Evolutionary conservation across 1,140 invertebrate genomes (phyloP).

Genomic region (Bilobella aurantiaca): DNA sequence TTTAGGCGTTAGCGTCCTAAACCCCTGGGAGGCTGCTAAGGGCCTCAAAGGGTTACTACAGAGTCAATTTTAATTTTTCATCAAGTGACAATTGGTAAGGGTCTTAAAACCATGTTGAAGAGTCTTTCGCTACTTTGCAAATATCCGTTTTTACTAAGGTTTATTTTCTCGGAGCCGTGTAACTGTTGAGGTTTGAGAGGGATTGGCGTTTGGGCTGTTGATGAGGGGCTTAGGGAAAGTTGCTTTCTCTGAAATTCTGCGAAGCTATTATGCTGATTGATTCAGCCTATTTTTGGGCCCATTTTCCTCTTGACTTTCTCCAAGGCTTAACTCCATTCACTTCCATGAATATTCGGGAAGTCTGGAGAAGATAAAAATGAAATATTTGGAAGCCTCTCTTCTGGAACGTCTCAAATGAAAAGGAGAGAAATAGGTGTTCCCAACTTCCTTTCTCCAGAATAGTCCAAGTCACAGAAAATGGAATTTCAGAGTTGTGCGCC

Average conservation of each 20-base stretch:
- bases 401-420: neutral
- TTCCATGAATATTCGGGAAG: neutral
- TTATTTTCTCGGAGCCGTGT: neutral
- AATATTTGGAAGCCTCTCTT: neutral
- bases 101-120: too few species aligned
- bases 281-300: neutral
- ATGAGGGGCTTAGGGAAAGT: too few species aligned
- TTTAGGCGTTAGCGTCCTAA: too few species aligned
- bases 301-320: neutral
- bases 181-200: too few species aligned
- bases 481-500: neutral
- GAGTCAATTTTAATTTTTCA: too few species aligned
- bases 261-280: neutral
- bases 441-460: neutral
- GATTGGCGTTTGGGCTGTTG: too few species aligned
- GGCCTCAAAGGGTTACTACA: too few species aligned
- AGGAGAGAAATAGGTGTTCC: neutral
- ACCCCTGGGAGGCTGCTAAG: too few species aligned
- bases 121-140: too few species aligned
- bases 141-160: too few species aligned
- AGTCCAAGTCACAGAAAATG: neutral
- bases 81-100: too few species aligned
- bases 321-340: neutral
- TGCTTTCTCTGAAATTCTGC: neutral
- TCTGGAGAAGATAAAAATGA: neutral